These are phyloP conservation scores for Solea senegalensis DNA, from an alignment of 2,113 vertebrate species.

Conservation along the genomic window DNA sequence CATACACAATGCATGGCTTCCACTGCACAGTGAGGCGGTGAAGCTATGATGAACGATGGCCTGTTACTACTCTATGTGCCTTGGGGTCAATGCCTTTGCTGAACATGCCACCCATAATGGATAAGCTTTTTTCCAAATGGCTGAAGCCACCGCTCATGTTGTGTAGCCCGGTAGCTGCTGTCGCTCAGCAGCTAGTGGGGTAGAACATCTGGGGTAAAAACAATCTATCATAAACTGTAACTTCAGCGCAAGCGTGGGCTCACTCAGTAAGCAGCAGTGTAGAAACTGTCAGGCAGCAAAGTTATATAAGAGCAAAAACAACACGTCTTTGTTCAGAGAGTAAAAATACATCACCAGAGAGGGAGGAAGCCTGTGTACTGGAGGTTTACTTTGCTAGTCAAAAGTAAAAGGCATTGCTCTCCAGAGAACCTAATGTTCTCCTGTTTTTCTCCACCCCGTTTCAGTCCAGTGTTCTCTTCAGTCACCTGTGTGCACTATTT, in stretches of 20 bases:
- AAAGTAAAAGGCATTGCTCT: too few relatives aligned
- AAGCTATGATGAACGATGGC: constrained; percentile 57
- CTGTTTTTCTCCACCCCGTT: neutral
- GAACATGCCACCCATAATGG: constrained; percentile 63
- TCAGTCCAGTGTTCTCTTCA: neutral
- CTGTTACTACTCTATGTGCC: constrained; percentile 19
- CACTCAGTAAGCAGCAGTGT: constrained; percentile 1
- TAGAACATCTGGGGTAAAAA: constrained; percentile 47
- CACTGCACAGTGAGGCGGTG: constrained; percentile 9
- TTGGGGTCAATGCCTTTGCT: constrained; percentile 48
- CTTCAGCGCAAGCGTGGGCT: constrained; percentile 19
- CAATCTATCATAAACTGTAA: constrained; percentile 47
- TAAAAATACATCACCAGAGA: neutral
- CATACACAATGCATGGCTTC: constrained; percentile 5
- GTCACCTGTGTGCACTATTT: too few relatives aligned
- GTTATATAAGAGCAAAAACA: neutral
- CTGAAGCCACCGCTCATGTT: constrained; percentile 49
- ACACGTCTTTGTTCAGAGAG: constrained; percentile 3
- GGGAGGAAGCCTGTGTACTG: neutral
- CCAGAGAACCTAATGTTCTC: too few relatives aligned
- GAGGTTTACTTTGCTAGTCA: neutral
- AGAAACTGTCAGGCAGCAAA: neutral
- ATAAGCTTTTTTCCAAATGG: constrained; percentile 72
- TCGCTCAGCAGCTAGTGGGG: constrained; percentile 32
- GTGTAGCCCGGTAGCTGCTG: constrained; percentile 46